Percentiles rank a stretch among this genome's conserved stretches.
Conservation (phyloP, 2,113 vertebrate genomes). For the Acrocephalus arundinaceus region DNA sequence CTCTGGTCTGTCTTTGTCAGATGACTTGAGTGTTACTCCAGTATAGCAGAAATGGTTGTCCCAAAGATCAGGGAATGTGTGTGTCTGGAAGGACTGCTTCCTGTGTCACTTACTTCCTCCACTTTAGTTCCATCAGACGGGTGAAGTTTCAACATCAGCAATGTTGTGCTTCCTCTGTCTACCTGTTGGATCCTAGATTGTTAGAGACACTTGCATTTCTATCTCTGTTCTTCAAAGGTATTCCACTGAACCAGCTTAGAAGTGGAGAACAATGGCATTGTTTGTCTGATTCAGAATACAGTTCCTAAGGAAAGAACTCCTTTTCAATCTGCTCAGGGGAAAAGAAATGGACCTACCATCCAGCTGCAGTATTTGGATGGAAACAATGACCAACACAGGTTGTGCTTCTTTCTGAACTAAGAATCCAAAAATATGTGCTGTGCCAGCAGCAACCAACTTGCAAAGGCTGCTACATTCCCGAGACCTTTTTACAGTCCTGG, state of each 20-base stretch:
- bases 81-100: background rate
- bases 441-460: background rate
- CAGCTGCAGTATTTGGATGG: background rate
- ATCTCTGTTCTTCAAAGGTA: background rate
- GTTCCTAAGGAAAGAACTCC: background rate
- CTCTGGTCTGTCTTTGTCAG: conserved; percentile 84
- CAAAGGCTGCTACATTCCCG: background rate
- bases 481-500: background rate
- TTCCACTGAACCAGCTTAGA: background rate
- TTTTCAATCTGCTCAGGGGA: conserved; percentile 31
- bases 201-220: background rate
- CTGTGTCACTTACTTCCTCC: background rate
- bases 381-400: background rate
- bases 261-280: background rate
- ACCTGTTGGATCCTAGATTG: background rate
- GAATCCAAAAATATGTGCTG: background rate
- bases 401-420: background rate
- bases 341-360: background rate
- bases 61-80: background rate
- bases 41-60: conserved; percentile 65
- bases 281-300: background rate
- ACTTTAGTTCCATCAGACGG: background rate
- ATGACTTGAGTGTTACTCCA: conserved; percentile 86
- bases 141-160: background rate
- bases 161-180: background rate